A percentile compares a stretch with the other conserved stretches of the same genome.
Conservation (phyloP, 2,113 vertebrate genomes). For the Xyliphius kryptos region DNA sequence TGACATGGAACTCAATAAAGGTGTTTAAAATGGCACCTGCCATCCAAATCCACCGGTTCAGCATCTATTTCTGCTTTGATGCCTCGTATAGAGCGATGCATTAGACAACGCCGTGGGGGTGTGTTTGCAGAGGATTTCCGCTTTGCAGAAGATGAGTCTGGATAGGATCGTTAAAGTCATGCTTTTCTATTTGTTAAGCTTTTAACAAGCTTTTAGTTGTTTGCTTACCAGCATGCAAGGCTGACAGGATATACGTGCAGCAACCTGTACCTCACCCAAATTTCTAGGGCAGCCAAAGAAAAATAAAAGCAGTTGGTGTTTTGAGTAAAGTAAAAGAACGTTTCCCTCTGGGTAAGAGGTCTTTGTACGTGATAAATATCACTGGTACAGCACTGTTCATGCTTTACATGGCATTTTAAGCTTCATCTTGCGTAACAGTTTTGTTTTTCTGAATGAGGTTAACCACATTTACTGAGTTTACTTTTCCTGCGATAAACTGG, state of each 20-base stretch:
- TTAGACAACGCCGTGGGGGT: slow-evolving; percentile 3
- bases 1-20: slow-evolving; percentile 4
- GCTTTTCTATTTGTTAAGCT: slow-evolving; percentile 39
- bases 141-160: slow-evolving; percentile 24
- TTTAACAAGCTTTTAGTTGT: slow-evolving; percentile 43
- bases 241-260: neutral
- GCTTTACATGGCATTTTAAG: too few species aligned
- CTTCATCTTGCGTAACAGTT: too few species aligned
- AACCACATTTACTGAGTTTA: too few species aligned
- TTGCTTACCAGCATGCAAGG: slow-evolving; percentile 2
- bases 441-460: too few species aligned
- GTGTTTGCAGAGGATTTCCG: slow-evolving; percentile 37
- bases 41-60: neutral
- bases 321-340: too few species aligned
- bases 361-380: too few species aligned
- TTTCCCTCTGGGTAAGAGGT: too few species aligned
- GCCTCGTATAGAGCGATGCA: neutral
- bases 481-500: too few species aligned
- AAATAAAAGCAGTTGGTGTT: neutral
- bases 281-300: neutral
- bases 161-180: slow-evolving; percentile 32
- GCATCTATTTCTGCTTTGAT: slow-evolving; percentile 8
- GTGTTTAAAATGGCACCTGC: slow-evolving; percentile 19
- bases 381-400: too few species aligned
- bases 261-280: neutral